phyloP scores from a whole-genome alignment of 2,797 vertebrate species.

The Valencia hispanica region DNA sequence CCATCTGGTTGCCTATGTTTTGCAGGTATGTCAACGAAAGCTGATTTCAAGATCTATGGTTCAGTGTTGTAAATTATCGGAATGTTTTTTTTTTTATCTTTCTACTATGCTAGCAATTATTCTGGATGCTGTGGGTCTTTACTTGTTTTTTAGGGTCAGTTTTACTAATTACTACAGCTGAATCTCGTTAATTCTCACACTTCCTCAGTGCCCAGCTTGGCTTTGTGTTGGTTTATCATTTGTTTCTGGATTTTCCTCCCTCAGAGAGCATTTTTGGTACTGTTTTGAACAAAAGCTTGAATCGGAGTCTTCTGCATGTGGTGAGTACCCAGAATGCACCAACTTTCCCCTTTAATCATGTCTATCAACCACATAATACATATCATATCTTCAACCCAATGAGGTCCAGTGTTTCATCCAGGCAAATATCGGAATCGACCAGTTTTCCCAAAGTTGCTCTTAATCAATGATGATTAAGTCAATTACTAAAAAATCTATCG shows the following conservation, averaged over 20 bases:
- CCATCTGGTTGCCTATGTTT: background rate
- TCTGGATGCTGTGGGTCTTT: background rate
- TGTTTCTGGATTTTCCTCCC: background rate
- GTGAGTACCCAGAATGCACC: background rate
- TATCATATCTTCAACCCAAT: no score
- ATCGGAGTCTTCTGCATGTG: background rate
- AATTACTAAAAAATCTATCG: no score
- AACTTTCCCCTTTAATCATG: no score
- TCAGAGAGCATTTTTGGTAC: no score
- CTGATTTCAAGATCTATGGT: background rate
- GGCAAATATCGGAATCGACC: no score
- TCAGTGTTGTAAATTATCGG: background rate
- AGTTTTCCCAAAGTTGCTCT: no score
- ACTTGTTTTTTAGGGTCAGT: background rate
- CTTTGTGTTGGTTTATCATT: background rate
- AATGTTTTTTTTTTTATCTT: no score
- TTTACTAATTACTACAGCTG: background rate
- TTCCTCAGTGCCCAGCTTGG: background rate
- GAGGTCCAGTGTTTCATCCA: no score
- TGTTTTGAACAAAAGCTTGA: no score
- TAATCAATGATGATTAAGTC: no score
- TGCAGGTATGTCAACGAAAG: no score
- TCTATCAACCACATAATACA: no score
- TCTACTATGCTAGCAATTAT: background rate
- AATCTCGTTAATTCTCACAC: background rate